A percentile compares a stretch with the other conserved stretches of the same genome.
These are phyloP conservation scores for Mixornis gularis DNA, from an alignment of 2,113 vertebrate genomes.

Conservation along the genomic window DNA sequence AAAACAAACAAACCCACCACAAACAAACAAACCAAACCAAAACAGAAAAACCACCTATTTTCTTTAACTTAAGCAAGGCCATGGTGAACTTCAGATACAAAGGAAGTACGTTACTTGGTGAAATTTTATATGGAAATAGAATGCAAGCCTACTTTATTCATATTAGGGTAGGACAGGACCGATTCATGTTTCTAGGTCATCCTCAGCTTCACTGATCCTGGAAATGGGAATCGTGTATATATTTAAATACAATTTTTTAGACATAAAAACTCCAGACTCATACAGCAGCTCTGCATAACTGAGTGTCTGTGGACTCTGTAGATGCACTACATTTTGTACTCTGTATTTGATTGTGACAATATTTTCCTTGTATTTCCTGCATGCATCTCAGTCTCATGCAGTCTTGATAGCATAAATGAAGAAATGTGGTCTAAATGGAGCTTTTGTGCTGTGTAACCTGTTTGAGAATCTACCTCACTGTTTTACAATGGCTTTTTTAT, in stretches of 20 bases:
- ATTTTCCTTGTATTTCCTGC: constrained; percentile 59
- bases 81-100: neutral
- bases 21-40: neutral
- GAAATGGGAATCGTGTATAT: neutral
- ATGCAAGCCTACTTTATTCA: neutral
- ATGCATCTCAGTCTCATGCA: constrained; percentile 66
- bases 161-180: neutral
- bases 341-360: constrained; percentile 55
- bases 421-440: constrained; percentile 54
- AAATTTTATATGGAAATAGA: neutral
- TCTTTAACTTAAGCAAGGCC: neutral
- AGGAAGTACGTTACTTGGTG: neutral
- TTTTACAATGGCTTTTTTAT: constrained; percentile 70
- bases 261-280: neutral
- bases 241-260: neutral
- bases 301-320: constrained; percentile 66
- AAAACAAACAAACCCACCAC: neutral
- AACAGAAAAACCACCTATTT: neutral
- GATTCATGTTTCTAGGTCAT: neutral
- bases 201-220: neutral
- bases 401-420: constrained; percentile 51
- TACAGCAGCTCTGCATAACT: constrained; percentile 40
- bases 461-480: constrained; percentile 61
- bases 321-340: constrained; percentile 39
- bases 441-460: constrained; percentile 62